Percentiles rank a stretch among this genome's conserved stretches.
These are phyloP conservation scores for Hemitrygon akajei DNA, from an alignment of 2,797 vertebrate species.

Conservation along the genomic window DNA sequence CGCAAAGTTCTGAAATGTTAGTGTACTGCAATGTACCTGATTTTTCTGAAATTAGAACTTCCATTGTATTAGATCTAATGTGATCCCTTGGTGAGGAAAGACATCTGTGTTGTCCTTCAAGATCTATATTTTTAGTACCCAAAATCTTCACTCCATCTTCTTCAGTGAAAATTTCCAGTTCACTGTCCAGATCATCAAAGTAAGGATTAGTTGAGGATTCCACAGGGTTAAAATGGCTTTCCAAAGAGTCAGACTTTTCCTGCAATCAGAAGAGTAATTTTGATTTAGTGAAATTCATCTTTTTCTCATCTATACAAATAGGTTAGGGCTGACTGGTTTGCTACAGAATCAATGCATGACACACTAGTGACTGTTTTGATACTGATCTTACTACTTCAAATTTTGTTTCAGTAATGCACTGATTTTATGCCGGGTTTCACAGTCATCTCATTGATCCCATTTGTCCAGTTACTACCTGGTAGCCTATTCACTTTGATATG, in stretches of 20 bases:
- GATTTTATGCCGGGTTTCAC: too few species aligned
- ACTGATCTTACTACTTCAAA: too few species aligned
- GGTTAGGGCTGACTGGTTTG: neutral
- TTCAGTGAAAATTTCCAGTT: neutral
- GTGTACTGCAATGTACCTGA: neutral
- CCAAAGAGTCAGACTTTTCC: neutral
- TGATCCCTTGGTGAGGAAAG: neutral
- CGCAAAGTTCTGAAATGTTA: neutral
- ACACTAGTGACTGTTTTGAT: too few species aligned
- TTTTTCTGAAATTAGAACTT: constrained; percentile 3
- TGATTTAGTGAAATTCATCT: neutral
- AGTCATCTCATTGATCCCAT: too few species aligned
- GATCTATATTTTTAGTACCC: neutral
- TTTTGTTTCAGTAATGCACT: too few species aligned
- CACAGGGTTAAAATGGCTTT: neutral
- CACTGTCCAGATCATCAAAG: neutral
- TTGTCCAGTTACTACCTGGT: too few species aligned
- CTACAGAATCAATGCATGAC: too few species aligned
- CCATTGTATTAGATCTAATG: neutral
- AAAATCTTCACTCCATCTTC: neutral
- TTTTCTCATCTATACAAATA: neutral
- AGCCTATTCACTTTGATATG: too few species aligned
- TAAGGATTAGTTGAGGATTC: neutral
- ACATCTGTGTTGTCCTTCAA: too few species aligned
- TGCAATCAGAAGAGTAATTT: neutral